A percentile compares a stretch with the other conserved stretches of the same genome.
Conservation (phyloP, 2,113 vertebrate species). For the Trematomus loennbergii region DNA sequence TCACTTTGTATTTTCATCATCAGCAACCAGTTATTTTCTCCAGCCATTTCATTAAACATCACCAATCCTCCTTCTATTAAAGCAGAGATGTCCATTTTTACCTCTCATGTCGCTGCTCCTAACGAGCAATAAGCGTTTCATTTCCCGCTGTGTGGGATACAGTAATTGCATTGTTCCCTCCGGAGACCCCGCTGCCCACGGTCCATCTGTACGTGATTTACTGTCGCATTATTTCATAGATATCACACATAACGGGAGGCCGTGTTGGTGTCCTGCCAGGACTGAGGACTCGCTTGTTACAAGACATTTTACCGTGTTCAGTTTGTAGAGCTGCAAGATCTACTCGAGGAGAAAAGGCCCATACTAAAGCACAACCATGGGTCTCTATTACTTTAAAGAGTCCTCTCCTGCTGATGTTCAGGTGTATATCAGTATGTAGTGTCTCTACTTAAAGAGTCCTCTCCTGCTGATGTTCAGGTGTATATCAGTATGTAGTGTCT, state of each 20-base stretch:
- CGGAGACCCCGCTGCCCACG: slow-evolving; percentile 57
- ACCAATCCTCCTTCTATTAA: slow-evolving; percentile 1
- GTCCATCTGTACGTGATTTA: slow-evolving; percentile 62
- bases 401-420: too few species aligned
- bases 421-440: too few species aligned
- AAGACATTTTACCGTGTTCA: too few species aligned
- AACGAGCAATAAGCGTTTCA: slow-evolving; percentile 61
- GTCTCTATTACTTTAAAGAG: too few species aligned
- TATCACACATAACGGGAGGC: slow-evolving; percentile 5
- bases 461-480: too few species aligned
- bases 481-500: too few species aligned
- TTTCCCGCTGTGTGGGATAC: slow-evolving; percentile 61
- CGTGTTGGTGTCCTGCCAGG: not conserved
- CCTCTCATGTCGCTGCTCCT: slow-evolving; percentile 38
- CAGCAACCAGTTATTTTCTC: not conserved
- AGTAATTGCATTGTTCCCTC: slow-evolving; percentile 63
- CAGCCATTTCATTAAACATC: slow-evolving; percentile 17
- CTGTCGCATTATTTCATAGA: slow-evolving; percentile 48
- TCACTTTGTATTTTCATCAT: not conserved
- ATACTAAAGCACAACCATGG: too few species aligned
- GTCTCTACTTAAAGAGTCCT: too few species aligned
- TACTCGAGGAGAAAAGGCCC: too few species aligned
- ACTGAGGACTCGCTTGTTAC: not conserved
- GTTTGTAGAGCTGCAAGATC: not conserved
- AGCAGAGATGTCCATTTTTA: slow-evolving; percentile 34